Percentiles rank a stretch among this genome's conserved stretches.
Evolutionary conservation across 1,140 invertebrate genomes (phyloP).

Genomic region (Drosophila repleta): DNA sequence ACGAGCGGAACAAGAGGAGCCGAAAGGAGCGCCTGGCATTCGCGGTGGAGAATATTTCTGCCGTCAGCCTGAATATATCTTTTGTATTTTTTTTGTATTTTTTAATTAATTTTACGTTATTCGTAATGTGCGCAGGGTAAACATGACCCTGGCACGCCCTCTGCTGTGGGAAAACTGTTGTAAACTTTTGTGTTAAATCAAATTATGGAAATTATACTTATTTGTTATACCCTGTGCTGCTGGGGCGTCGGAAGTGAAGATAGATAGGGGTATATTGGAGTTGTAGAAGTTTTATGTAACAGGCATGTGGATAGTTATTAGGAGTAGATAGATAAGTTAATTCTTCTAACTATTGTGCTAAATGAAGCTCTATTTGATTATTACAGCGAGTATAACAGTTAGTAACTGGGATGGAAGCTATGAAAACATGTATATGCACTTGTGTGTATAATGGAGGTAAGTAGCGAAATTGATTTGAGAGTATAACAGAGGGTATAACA

Average conservation of each 20-base stretch:
- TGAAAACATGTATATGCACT: too few species aligned
- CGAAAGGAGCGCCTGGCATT: constrained; percentile 1
- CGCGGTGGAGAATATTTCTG: background rate
- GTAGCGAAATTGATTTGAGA: too few species aligned
- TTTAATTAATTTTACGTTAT: constrained; percentile 72
- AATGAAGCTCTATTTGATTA: background rate
- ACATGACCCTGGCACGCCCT: constrained; percentile 20
- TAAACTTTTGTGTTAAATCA: constrained; percentile 54
- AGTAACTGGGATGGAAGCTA: background rate
- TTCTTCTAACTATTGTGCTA: background rate
- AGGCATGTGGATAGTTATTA: too few species aligned
- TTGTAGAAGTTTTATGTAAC: background rate
- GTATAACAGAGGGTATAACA: too few species aligned
- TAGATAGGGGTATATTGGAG: background rate
- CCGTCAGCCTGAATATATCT: constrained; percentile 4
- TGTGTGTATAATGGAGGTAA: too few species aligned
- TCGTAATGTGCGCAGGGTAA: constrained; percentile 31
- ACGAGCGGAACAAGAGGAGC: constrained; percentile 15
- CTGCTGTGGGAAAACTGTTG: constrained; percentile 8
- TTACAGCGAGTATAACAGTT: background rate
- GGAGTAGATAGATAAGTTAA: too few species aligned
- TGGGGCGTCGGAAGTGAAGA: background rate
- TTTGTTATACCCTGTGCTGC: background rate
- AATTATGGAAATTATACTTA: constrained; percentile 70
- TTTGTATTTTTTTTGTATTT: constrained; percentile 26